Percentiles rank a stretch among this genome's conserved stretches.
Conservation (phyloP, 1,140 invertebrate species). For the Drosophila yakuba region DNA sequence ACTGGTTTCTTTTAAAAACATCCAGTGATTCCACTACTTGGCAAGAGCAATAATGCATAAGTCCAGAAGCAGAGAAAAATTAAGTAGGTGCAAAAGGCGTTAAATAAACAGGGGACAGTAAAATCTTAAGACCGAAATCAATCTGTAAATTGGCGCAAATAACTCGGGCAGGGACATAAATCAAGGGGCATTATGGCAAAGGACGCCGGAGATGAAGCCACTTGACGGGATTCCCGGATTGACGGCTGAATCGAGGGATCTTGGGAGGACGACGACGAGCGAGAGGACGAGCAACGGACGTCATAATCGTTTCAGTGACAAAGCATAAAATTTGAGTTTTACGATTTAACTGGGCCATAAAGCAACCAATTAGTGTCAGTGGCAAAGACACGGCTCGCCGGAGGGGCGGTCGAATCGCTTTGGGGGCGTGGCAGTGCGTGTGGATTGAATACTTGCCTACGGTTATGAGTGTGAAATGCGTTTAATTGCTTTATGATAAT, state of each 20-base stretch:
- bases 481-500: conserved; percentile 83
- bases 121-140: conserved; percentile 68
- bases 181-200: conserved; percentile 52
- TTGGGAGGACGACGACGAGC: neutral
- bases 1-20: conserved; percentile 1
- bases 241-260: neutral
- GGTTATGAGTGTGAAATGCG: conserved; percentile 63
- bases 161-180: conserved; percentile 71
- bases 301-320: conserved; percentile 83
- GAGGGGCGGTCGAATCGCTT: conserved; percentile 4
- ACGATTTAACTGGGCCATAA: conserved; percentile 81
- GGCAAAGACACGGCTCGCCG: conserved; percentile 29
- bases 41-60: conserved; percentile 27
- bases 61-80: conserved; percentile 2
- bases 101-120: conserved; percentile 43
- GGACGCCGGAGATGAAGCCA: conserved; percentile 43
- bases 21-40: neutral
- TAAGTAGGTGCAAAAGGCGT: conserved; percentile 60
- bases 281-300: conserved; percentile 54
- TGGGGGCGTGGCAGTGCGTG: conserved; percentile 29
- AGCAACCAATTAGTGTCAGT: conserved; percentile 84
- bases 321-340: conserved; percentile 84
- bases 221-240: conserved; percentile 53
- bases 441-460: conserved; percentile 53
- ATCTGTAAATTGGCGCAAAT: conserved; percentile 73